These are phyloP conservation scores for Drosophila setifemur DNA, from an alignment of 1,140 invertebrate genomes.

Conservation along the genomic window DNA sequence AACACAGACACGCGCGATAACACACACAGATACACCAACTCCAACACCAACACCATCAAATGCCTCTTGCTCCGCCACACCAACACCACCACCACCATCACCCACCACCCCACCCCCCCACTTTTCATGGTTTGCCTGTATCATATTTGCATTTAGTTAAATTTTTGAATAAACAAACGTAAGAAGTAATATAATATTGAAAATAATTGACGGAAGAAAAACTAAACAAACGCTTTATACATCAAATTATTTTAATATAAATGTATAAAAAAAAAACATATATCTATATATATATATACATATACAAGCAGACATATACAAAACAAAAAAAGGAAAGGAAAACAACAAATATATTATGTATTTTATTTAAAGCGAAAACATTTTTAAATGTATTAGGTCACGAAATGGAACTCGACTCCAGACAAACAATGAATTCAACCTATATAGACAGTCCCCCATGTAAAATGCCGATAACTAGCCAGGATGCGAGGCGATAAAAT, in stretches of 20 bases:
- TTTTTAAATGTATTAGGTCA: constrained; percentile 58
- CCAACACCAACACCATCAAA: constrained; percentile 32
- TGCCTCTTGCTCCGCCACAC: constrained; percentile 38
- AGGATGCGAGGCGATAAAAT: constrained; percentile 2
- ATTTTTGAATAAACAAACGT: constrained; percentile 37
- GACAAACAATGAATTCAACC: constrained; percentile 2
- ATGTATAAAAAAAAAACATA: constrained; percentile 67
- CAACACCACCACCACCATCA: constrained; percentile 3
- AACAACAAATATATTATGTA: constrained; percentile 54
- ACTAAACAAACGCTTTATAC: constrained; percentile 72
- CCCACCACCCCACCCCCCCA: constrained; percentile 9
- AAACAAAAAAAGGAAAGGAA: no score
- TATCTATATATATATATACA: constrained; percentile 71
- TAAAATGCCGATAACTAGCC: constrained; percentile 11
- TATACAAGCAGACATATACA: constrained; percentile 70
- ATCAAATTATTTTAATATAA: constrained; percentile 79
- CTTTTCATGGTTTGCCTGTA: constrained; percentile 45
- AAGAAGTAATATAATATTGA: neutral
- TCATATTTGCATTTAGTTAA: constrained; percentile 74
- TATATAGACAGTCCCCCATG: constrained; percentile 17
- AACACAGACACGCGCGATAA: no score
- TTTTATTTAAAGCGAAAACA: constrained; percentile 56
- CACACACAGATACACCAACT: constrained; percentile 4
- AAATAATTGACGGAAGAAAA: constrained; percentile 8
- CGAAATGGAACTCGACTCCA: constrained; percentile 33